Base-by-base conservation (phyloP, 2,113 vertebrate species). In the Indicator maculatus region DNA sequence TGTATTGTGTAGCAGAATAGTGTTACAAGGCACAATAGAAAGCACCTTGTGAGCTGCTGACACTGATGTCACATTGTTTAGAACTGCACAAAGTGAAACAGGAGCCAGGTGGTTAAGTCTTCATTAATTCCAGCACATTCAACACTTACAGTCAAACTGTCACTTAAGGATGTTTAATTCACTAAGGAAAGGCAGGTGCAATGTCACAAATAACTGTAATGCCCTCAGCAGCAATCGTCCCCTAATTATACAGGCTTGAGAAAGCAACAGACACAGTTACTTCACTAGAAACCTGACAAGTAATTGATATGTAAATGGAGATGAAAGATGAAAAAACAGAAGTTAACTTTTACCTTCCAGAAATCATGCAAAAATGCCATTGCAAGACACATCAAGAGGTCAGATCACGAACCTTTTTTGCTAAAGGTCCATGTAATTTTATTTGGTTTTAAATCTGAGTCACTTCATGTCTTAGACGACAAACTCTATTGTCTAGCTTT, bases 41-140 rank as follows among this genome's bases (percentile, higher is more conserved):
- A 91, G 77, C 64, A 38, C 92, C 75, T 79, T 61, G 84, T 23
- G 71, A 94, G 86, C 56, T 53, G 80, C 86, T 65, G 56, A n/a
- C 65, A 66, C 64, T 5, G 52, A 76, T 69, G 72, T 56, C 87
- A 72, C 88, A 47, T 93, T 80, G 89, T 88, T 88, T 85, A 80
- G 27, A 88, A 60, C 84, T 52, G 92, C 94, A 88, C 73, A 88
- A 82, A 95, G 44, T 52, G 97, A 97, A 95, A 96, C 18, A 13
- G 20, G 85, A 96, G 94, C 87, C 93, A 91, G 80, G 26, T 78
- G 72, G 27, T 71, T 78, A 86, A 79, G 47, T 64, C 65, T 90
- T 90, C 55, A 77, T 83, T 77, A 79, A 86, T 67, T 82, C 82
- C 83, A 55, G 81, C 44, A 66, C 55, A 52, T 60, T 53, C 86